Percentiles rank a stretch among this genome's conserved stretches.
These are phyloP conservation scores for Lacanobia oleracea DNA, from an alignment of 2,888 invertebrate species.

Conservation along the genomic window DNA sequence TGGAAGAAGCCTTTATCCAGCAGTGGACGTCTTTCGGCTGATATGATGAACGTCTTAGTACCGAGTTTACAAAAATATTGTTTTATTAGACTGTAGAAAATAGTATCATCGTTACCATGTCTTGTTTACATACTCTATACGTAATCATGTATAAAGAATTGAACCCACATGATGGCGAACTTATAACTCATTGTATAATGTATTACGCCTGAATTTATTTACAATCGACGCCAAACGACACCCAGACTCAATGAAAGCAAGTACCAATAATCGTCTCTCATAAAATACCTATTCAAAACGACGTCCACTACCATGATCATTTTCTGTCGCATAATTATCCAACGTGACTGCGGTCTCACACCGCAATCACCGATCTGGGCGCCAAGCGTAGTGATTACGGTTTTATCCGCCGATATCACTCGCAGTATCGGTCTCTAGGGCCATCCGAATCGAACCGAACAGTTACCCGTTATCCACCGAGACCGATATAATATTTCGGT, in stretches of 20 bases:
- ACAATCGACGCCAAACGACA: background rate
- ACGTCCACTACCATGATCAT: background rate
- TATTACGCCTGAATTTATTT: background rate
- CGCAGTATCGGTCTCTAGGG: slow-evolving; percentile 47
- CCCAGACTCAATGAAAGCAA: background rate
- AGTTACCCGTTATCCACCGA: slow-evolving; percentile 17
- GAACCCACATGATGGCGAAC: no score
- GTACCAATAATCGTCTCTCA: background rate
- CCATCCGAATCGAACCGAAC: slow-evolving; percentile 17
- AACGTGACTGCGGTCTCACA: slow-evolving; percentile 39
- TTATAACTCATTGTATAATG: no score
- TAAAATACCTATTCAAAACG: background rate
- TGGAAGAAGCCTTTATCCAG: no score
- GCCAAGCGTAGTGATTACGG: slow-evolving; percentile 42
- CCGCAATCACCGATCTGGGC: slow-evolving; percentile 48
- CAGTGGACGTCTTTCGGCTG: no score
- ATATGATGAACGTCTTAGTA: no score
- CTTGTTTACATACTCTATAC: no score
- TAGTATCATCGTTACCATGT: no score
- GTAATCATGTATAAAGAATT: no score
- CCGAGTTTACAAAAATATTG: no score
- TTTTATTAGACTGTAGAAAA: no score
- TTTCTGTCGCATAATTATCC: slow-evolving; percentile 32
- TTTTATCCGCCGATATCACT: slow-evolving; percentile 47
- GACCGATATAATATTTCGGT: slow-evolving; percentile 37